Evolutionary conservation across 2,113 vertebrate species (phyloP).

Genomic region (Dicerorhinus sumatrensis): DNA sequence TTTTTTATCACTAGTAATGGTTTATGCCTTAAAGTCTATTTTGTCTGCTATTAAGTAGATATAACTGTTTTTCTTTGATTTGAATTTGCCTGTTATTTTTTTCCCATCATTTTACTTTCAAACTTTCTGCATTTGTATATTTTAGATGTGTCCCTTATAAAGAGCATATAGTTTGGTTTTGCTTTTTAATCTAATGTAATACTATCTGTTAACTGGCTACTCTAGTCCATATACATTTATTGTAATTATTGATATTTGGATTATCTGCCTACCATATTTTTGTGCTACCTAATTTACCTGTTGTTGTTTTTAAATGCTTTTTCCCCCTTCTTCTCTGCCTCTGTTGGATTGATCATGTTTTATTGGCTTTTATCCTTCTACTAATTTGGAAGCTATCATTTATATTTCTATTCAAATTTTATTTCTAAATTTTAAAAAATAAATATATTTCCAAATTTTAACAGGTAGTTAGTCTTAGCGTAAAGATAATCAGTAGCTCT

Average conservation of each 20-base stretch:
- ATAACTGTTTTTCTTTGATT: constrained; percentile 4
- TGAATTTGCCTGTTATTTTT: background rate
- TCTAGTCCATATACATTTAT: background rate
- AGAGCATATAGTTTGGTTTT: background rate
- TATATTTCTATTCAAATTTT: constrained; percentile 40
- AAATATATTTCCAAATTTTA: constrained; percentile 36
- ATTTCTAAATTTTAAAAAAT: constrained; percentile 37
- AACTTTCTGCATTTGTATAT: background rate
- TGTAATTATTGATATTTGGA: background rate
- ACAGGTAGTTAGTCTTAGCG: background rate
- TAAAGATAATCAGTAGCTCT: background rate
- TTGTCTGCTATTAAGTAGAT: constrained; percentile 20
- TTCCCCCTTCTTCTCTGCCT: background rate
- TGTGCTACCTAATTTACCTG: background rate
- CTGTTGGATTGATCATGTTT: background rate
- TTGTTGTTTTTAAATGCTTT: background rate
- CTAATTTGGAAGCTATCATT: constrained; percentile 49
- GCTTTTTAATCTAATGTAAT: constrained; percentile 30
- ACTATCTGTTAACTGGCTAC: constrained; percentile 9
- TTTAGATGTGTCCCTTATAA: background rate
- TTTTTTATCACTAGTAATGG: constrained; percentile 31
- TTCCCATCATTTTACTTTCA: background rate
- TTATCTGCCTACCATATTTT: background rate
- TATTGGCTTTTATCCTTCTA: constrained; percentile 21
- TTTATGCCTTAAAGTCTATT: constrained; percentile 10